These are phyloP conservation scores for Oligia strigilis DNA, from an alignment of 2,888 invertebrate genomes.

Conservation along the genomic window DNA sequence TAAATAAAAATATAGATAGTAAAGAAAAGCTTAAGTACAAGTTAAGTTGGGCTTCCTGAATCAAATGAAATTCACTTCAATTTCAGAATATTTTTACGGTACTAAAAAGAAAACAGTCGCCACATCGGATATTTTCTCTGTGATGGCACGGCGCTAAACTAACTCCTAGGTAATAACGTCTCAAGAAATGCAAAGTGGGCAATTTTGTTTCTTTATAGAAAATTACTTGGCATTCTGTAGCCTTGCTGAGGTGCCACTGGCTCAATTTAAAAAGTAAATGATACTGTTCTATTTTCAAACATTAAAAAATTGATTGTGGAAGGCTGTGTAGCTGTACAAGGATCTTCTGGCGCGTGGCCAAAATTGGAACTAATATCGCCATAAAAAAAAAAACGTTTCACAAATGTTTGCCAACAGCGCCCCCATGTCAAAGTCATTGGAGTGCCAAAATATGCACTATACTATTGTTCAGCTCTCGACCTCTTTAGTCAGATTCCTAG, in stretches of 20 bases:
- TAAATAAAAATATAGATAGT: too few relatives aligned
- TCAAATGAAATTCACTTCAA: background rate
- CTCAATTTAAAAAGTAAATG: slow-evolving; percentile 23
- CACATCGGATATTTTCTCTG: slow-evolving; percentile 2
- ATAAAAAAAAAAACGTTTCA: background rate
- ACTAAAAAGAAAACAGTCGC: background rate
- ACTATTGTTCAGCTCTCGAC: background rate
- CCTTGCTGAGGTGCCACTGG: background rate
- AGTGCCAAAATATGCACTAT: background rate
- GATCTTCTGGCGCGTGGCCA: too few relatives aligned
- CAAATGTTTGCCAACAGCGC: background rate
- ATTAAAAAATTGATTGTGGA: background rate
- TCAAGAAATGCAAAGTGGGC: slow-evolving; percentile 61
- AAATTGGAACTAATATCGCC: background rate
- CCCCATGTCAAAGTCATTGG: background rate
- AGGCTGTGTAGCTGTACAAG: background rate
- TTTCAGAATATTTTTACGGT: too few relatives aligned
- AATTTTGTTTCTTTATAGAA: slow-evolving; percentile 59
- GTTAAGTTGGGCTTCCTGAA: background rate
- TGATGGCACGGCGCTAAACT: slow-evolving; percentile 25
- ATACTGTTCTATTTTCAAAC: background rate
- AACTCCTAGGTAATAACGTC: slow-evolving; percentile 49
- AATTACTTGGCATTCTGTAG: slow-evolving; percentile 45
- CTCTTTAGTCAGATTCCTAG: background rate
- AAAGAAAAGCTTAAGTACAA: too few relatives aligned